Evolutionary conservation across 2,113 vertebrate species (phyloP).

Genomic region (Coregonus clupeaformis): DNA sequence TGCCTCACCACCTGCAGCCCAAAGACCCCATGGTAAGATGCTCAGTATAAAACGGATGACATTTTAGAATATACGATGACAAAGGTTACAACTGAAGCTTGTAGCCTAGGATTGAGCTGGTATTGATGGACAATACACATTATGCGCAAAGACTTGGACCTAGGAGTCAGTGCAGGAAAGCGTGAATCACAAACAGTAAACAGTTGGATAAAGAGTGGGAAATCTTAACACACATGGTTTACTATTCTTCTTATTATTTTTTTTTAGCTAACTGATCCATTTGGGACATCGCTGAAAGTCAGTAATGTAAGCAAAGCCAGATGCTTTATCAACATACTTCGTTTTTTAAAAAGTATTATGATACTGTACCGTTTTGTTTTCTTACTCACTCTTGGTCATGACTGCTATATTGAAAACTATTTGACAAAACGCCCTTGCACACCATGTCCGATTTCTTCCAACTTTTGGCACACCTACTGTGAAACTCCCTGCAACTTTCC

Average conservation of each 20-base stretch:
- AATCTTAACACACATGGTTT: slow-evolving; percentile 56
- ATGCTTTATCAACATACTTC: slow-evolving; percentile 40
- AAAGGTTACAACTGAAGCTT: too few species aligned
- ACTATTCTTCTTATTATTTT: slow-evolving; percentile 50
- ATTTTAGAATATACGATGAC: background rate
- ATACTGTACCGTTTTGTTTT: slow-evolving; percentile 50
- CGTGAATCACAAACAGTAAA: slow-evolving; percentile 30
- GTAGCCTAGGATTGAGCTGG: too few species aligned
- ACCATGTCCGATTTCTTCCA: slow-evolving; percentile 46
- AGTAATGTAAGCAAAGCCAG: slow-evolving; percentile 77
- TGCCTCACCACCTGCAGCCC: slow-evolving; percentile 84
- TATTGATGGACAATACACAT: background rate
- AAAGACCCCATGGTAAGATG: slow-evolving; percentile 86
- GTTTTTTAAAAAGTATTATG: slow-evolving; percentile 19
- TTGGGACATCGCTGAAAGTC: slow-evolving; percentile 87
- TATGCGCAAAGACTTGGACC: slow-evolving; percentile 39
- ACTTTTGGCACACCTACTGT: background rate
- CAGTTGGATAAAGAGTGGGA: slow-evolving; percentile 28
- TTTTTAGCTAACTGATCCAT: slow-evolving; percentile 85
- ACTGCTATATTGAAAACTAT: slow-evolving; percentile 17
- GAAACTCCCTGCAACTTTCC: too few species aligned
- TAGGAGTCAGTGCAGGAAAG: slow-evolving; percentile 42
- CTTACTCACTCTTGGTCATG: slow-evolving; percentile 49
- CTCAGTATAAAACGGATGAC: too few species aligned
- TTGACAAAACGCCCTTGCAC: slow-evolving; percentile 56